Base-by-base conservation (phyloP, 1,140 invertebrate genomes). In the Sitodiplosis mosellana region DNA sequence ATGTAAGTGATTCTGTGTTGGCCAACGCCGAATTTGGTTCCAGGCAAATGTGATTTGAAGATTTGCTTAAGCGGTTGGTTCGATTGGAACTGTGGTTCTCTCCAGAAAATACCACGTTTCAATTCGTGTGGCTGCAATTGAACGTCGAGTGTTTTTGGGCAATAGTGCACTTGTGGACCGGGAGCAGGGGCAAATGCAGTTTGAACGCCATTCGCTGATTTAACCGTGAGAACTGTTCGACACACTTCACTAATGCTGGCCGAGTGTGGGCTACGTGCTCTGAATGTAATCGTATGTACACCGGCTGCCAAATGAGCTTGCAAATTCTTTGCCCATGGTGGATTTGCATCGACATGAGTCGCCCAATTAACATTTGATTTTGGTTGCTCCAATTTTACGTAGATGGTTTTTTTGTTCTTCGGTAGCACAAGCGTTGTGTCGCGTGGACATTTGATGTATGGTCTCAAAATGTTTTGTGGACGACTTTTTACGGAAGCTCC, bases 311-410 rank as follows among this genome's bases (percentile, higher is more conserved):
- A 61, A 54, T 76, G 71, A 41, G 67, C 75, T 51, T 75, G 71
- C 47, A 81, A 63, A 49, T 74, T 65, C 53, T 73, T 78, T 0
- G 69, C 78, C 79, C 79, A 81, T 4, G 61, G 47, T 17, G 80
- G 80, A 36, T 68, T 61, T 1, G 76, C 68, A 15, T 72, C 69
- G 15, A 83, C 70, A 53, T 76, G 72, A 52, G 70, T 73, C 63
- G 69, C 69, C 66, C 72, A 78, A 58, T 80, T 72, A 55, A 80
- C 67, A 61, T 80, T 81, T 14, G 78, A 75, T 55, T 74, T 71
- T 0, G 80, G 80, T 48, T 72, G 69, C 4, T 76, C 69, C 27
- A 81, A 72, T 15, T 69, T 68, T 33, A 81, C 71, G 49, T 71
- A 61, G 33, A 72, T 65, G 14, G 64, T 71, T 21, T 58, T 60